Conservation (phyloP, 2,888 invertebrate genomes). For the Lutraria lutraria region DNA sequence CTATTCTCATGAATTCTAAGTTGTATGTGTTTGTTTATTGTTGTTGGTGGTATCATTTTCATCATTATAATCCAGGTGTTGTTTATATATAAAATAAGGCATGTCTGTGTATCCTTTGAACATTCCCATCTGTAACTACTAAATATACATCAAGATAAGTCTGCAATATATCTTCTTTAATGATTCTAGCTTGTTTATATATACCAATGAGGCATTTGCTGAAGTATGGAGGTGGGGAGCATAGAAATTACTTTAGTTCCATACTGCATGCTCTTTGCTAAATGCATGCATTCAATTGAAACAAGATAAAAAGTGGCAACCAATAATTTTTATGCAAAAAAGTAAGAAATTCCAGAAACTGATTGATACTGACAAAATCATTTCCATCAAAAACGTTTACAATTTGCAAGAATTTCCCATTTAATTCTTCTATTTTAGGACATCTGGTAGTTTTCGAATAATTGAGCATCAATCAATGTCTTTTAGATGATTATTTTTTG, state of each 20-base stretch:
- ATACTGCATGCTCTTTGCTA: not conserved
- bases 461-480: not conserved
- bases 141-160: too few relatives aligned
- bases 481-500: not conserved
- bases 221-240: not conserved
- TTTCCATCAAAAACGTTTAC: constrained; percentile 11
- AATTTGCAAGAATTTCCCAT: constrained; percentile 13
- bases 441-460: not conserved
- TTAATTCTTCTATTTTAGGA: not conserved
- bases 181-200: too few relatives aligned
- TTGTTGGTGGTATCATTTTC: too few relatives aligned
- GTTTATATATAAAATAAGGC: too few relatives aligned
- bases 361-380: constrained; percentile 2
- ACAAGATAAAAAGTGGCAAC: not conserved
- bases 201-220: too few relatives aligned
- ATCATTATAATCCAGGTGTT: too few relatives aligned
- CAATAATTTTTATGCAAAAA: not conserved
- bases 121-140: too few relatives aligned
- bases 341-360: not conserved
- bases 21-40: too few relatives aligned
- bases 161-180: too few relatives aligned
- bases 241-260: not conserved
- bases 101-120: too few relatives aligned
- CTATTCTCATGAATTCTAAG: too few relatives aligned
- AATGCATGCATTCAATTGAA: not conserved